Percentiles rank a stretch among this genome's conserved stretches.
phyloP scores from a whole-genome alignment of 2,888 invertebrate species.

The Ornithoptera priamus region DNA sequence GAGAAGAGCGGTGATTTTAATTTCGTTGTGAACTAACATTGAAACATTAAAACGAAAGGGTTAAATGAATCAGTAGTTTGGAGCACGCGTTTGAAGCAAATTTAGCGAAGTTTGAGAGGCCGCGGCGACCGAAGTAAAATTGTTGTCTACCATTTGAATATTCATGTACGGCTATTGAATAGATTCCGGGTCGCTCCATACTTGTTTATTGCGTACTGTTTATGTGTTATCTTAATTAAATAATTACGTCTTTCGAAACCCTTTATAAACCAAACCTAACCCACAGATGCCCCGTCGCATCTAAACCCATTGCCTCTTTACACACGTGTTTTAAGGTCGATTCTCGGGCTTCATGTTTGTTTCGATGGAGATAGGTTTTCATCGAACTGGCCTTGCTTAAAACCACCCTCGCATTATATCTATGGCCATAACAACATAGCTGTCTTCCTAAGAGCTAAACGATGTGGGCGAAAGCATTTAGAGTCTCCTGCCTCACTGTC shows the following conservation, averaged over 20 bases:
- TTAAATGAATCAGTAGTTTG: conserved; percentile 32
- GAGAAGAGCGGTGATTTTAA: conserved; percentile 19
- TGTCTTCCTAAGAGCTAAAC: too few relatives aligned
- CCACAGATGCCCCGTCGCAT: too few relatives aligned
- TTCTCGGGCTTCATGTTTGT: too few relatives aligned
- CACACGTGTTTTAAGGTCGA: too few relatives aligned
- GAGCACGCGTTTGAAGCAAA: conserved; percentile 25
- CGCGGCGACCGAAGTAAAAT: conserved; percentile 26
- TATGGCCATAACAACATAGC: too few relatives aligned
- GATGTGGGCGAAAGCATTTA: too few relatives aligned
- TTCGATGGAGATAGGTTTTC: too few relatives aligned
- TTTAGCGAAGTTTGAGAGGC: conserved; percentile 30
- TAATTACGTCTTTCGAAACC: neutral
- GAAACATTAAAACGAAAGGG: conserved; percentile 28
- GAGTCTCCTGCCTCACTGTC: too few relatives aligned
- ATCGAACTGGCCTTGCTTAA: too few relatives aligned
- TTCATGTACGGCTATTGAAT: conserved; percentile 31
- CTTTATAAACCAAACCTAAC: too few relatives aligned
- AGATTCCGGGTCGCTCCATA: conserved; percentile 8
- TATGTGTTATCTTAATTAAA: conserved; percentile 22
- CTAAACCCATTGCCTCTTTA: too few relatives aligned
- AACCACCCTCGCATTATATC: too few relatives aligned
- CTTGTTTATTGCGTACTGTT: conserved; percentile 20
- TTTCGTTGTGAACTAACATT: conserved; percentile 20
- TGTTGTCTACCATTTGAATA: conserved; percentile 30